A percentile compares a stretch with the other conserved stretches of the same genome.
phyloP scores from a whole-genome alignment of 1,140 invertebrate species.

The Euborellia annulipes region DNA sequence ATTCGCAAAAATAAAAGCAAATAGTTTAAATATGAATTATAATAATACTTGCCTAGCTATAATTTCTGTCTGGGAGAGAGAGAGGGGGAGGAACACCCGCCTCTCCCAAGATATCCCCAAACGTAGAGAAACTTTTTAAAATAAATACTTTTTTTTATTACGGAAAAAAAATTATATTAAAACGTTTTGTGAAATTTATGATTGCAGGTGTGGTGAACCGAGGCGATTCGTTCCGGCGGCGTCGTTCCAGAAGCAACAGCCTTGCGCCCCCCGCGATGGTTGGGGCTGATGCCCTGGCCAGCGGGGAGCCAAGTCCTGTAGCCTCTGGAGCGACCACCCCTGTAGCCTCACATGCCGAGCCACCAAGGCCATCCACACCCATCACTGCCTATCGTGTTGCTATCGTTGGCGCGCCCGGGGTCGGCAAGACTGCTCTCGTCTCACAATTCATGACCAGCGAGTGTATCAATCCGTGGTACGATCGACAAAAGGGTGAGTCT shows the following conservation, averaged over 20 bases:
- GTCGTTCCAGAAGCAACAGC: slow-evolving; percentile 62
- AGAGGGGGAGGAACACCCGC: too few species aligned
- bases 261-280: slow-evolving; percentile 34
- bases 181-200: too few species aligned
- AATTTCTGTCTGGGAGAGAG: too few species aligned
- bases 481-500: slow-evolving; percentile 58
- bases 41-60: too few species aligned
- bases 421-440: slow-evolving; percentile 79
- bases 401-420: slow-evolving; percentile 68
- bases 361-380: slow-evolving; percentile 27
- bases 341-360: slow-evolving; percentile 11
- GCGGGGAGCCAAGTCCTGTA: slow-evolving; percentile 24
- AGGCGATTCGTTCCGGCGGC: slow-evolving; percentile 70
- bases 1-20: too few species aligned
- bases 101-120: too few species aligned
- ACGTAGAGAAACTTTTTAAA: too few species aligned
- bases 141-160: too few species aligned
- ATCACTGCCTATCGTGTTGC: slow-evolving; percentile 51
- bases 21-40: too few species aligned
- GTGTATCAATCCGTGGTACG: slow-evolving; percentile 75
- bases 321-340: slow-evolving; percentile 19
- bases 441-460: slow-evolving; percentile 91
- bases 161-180: too few species aligned
- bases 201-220: slow-evolving; percentile 72
- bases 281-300: slow-evolving; percentile 14